Base-by-base conservation (phyloP, 2,113 vertebrate genomes). In the Enhydra lutris region DNA sequence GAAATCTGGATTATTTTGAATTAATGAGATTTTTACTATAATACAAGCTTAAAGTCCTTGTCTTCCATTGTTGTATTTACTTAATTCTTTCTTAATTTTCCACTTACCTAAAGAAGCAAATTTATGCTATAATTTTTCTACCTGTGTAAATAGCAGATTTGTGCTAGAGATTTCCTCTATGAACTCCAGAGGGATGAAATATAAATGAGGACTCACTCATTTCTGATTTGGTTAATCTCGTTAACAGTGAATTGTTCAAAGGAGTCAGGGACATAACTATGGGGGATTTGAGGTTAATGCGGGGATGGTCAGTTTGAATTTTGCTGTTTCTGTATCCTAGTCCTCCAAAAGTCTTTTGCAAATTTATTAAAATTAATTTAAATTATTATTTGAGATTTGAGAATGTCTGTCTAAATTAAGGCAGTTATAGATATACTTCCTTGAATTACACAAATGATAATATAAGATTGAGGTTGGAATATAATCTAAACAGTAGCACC, bases 21-120 rank as follows among this genome's bases (percentile, higher is more conserved):
- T 93, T 87, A 93, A 91, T 87, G 21, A 84, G 73, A 78, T 92
- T 81, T 94, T 90, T 55, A 59, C 45, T 74, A 6, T 61, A 73
- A 57, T 90, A 45, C 65, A 6, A 91, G 89, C 57, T 69, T 89
- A 69, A 93, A 91, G 5, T 73, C 7, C 55, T 94, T 92, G 13
- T 39, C 20, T 80, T 84, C 84, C 69, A 71, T 57, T 87, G 15
- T 92, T 80, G 1, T 47, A 52, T 87, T 95, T 96, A 65, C 15
- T 69, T 93, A 55, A 91, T 83, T 52, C 23, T 95, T 65, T 50
- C 9, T 94, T 74, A 87, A 45, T 93, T 97, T 92, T 87, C 52
- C 20, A 52, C 23, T 96, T 76, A 88, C 21, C 17, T 61, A 61
- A 55, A 80, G 52, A 92, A 96, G 24, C 2, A 69, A 26, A 47